These are phyloP conservation scores for Tamias sibiricus DNA, from an alignment of 2,113 vertebrate genomes.

Conservation along the genomic window DNA sequence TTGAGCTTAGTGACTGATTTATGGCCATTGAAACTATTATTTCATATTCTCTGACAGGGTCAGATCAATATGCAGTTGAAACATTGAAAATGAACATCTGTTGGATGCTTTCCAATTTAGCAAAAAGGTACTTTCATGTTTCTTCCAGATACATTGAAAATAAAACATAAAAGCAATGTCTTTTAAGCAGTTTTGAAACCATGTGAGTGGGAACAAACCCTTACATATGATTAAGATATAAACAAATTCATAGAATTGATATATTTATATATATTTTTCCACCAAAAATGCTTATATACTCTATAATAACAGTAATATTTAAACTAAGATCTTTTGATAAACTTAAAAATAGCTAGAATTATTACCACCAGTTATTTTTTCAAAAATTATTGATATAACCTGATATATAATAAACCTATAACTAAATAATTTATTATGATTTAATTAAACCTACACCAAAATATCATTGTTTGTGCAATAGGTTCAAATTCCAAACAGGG, in stretches of 20 bases:
- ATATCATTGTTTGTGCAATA: background rate
- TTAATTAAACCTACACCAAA: background rate
- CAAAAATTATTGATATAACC: background rate
- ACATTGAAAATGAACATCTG: background rate
- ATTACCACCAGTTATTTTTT: background rate
- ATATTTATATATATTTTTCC: background rate
- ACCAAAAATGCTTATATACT: background rate
- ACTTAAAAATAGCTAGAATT: background rate
- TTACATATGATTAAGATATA: background rate
- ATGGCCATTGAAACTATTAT: background rate
- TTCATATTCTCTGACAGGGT: background rate
- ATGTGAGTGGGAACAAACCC: background rate
- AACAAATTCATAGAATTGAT: background rate
- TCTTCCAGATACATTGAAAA: background rate
- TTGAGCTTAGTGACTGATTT: background rate
- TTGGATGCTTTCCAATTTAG: background rate
- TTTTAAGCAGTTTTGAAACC: background rate
- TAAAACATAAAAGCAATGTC: background rate
- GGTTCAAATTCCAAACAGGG: background rate
- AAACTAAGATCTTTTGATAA: background rate
- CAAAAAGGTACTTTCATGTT: background rate
- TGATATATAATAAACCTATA: background rate
- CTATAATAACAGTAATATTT: background rate
- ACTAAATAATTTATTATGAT: background rate
- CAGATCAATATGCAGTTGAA: background rate